These are phyloP conservation scores for Echinops telfairi DNA, from an alignment of 2,113 vertebrate species.

Conservation along the genomic window DNA sequence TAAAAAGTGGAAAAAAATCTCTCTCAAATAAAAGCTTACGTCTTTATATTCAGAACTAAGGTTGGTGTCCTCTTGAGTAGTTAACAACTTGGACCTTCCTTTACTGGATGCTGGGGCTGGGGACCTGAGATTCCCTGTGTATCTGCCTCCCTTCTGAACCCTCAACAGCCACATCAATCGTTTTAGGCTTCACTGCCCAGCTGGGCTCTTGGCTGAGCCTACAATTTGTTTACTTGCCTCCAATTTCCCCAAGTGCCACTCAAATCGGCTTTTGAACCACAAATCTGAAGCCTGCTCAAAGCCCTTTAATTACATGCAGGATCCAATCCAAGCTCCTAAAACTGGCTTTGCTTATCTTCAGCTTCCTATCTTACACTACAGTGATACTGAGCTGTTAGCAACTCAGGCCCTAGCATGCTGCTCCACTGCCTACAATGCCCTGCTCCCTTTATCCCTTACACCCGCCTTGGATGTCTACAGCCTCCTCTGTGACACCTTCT, in stretches of 20 bases:
- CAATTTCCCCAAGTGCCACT: background rate
- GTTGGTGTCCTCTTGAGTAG: constrained; percentile 41
- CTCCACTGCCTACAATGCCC: background rate
- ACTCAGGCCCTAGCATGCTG: background rate
- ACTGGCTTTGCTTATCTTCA: background rate
- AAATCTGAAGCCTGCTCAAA: background rate
- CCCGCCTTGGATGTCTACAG: background rate
- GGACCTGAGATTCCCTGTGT: constrained; percentile 16
- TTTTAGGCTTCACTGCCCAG: background rate
- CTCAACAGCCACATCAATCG: background rate
- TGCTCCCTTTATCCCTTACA: background rate
- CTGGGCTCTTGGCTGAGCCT: background rate
- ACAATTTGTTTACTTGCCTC: background rate
- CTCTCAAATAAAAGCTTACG: constrained; percentile 79
- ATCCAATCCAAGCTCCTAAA: background rate
- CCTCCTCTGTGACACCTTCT: background rate
- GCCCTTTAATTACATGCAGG: background rate
- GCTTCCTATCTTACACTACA: background rate
- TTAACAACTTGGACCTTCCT: background rate
- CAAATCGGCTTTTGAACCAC: background rate
- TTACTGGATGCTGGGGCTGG: constrained; percentile 16
- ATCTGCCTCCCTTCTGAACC: constrained; percentile 15
- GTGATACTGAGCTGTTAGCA: background rate
- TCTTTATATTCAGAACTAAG: constrained; percentile 72
- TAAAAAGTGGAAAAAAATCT: constrained; percentile 82